Percentiles rank a stretch among this genome's conserved stretches.
These are phyloP conservation scores for Brienomyrus brachyistius DNA, from an alignment of 2,113 vertebrate species.

Conservation along the genomic window DNA sequence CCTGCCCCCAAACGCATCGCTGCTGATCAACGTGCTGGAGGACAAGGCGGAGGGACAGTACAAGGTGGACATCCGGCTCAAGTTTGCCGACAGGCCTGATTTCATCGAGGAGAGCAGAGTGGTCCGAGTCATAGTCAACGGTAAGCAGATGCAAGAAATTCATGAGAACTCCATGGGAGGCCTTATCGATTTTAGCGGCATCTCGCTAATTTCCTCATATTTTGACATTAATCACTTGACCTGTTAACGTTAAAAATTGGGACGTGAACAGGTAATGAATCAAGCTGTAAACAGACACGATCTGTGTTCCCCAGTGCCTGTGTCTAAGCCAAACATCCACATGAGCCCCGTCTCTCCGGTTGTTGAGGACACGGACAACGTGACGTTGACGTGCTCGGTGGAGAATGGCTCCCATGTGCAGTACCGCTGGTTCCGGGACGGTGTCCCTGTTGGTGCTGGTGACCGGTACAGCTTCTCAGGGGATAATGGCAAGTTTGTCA, in stretches of 20 bases:
- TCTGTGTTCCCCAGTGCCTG: conserved; percentile 40
- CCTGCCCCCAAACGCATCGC: conserved; percentile 44
- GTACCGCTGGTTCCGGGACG: conserved; percentile 57
- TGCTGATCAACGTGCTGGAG: conserved; percentile 45
- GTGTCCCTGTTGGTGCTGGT: conserved; percentile 24
- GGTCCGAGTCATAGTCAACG: conserved; percentile 55
- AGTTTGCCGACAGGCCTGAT: conserved; percentile 35
- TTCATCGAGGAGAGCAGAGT: conserved; percentile 41
- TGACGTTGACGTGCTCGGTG: conserved; percentile 58
- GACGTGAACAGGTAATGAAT: background rate
- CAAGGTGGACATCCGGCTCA: conserved; percentile 51
- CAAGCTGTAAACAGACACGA: background rate
- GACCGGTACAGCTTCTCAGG: conserved; percentile 48
- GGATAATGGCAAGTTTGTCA: conserved; percentile 45
- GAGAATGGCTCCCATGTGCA: conserved; percentile 53
- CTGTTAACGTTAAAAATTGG: background rate
- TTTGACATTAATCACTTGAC: background rate
- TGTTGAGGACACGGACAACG: conserved; percentile 59
- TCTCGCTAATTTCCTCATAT: background rate
- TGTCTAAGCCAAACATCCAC: conserved; percentile 51
- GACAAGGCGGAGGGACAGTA: conserved; percentile 54
- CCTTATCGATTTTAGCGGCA: background rate
- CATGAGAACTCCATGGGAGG: background rate
- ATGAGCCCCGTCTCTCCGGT: conserved; percentile 48
- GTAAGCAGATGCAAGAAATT: conserved; percentile 40